Conservation (phyloP, 2,797 vertebrate species). For the Pipistrellus pipistrellus region DNA sequence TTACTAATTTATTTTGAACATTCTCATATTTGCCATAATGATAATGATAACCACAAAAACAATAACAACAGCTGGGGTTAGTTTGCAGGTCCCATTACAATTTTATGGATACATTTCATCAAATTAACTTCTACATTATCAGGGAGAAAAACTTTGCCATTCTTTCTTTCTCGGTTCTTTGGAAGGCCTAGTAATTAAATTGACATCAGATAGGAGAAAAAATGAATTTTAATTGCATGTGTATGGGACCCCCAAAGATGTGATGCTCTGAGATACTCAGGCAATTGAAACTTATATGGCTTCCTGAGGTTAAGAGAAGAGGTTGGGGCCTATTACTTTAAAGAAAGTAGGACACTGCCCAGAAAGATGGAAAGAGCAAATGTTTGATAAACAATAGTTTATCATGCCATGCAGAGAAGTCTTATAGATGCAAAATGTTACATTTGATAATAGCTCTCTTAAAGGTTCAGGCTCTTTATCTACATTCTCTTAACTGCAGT, state of each 20-base stretch:
- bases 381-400: background rate
- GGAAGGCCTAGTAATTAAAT: background rate
- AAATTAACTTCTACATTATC: background rate
- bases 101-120: background rate
- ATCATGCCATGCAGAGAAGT: background rate
- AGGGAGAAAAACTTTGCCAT: background rate
- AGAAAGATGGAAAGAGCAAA: background rate
- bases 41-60: background rate
- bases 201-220: background rate
- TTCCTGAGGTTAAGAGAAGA: background rate
- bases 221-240: background rate
- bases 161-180: background rate
- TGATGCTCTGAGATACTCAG: background rate
- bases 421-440: background rate
- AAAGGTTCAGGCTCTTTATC: background rate
- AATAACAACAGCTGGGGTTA: background rate
- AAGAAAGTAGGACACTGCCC: background rate
- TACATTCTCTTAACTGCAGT: background rate
- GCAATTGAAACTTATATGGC: background rate
- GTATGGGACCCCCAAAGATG: background rate
- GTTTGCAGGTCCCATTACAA: background rate
- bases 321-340: background rate
- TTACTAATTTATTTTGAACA: slow-evolving; percentile 13
- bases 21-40: background rate
- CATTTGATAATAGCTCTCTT: background rate